Evolutionary conservation across 2,797 vertebrate genomes (phyloP).

Genomic region (Mycteria americana): DNA sequence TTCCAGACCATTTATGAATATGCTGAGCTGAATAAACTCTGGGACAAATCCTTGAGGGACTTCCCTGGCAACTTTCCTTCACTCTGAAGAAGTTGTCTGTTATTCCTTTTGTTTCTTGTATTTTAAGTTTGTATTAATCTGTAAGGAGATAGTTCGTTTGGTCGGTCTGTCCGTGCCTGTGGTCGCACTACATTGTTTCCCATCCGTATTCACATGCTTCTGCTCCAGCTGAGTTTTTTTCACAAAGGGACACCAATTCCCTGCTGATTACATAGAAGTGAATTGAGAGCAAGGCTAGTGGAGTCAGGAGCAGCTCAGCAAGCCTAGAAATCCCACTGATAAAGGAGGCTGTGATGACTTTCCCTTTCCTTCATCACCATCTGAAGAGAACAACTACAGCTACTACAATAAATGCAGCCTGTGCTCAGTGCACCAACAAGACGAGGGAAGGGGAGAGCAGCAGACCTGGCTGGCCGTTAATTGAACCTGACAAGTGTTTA

Average conservation of each 20-base stretch:
- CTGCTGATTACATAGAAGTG: accelerated
- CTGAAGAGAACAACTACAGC: neutral
- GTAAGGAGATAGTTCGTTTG: neutral
- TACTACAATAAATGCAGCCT: neutral
- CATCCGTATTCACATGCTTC: neutral
- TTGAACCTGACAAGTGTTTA: neutral
- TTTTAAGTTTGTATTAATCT: neutral
- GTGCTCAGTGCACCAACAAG: neutral
- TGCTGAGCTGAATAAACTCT: neutral
- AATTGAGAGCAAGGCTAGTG: neutral
- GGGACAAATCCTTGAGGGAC: neutral
- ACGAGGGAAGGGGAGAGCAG: neutral
- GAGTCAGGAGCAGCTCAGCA: neutral
- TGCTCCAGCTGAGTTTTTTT: neutral
- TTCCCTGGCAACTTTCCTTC: neutral
- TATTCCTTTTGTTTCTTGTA: neutral
- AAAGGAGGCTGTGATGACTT: neutral
- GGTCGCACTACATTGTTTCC: neutral
- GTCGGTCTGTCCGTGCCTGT: neutral
- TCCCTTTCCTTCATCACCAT: neutral
- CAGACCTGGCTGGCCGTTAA: neutral
- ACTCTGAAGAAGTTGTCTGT: neutral
- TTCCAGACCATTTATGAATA: conserved; percentile 4
- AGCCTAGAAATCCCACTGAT: neutral
- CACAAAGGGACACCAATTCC: neutral